Percentiles rank a stretch among this genome's conserved stretches.
Conservation (phyloP, 2,888 invertebrate species). For the Aricia artaxerxes region DNA sequence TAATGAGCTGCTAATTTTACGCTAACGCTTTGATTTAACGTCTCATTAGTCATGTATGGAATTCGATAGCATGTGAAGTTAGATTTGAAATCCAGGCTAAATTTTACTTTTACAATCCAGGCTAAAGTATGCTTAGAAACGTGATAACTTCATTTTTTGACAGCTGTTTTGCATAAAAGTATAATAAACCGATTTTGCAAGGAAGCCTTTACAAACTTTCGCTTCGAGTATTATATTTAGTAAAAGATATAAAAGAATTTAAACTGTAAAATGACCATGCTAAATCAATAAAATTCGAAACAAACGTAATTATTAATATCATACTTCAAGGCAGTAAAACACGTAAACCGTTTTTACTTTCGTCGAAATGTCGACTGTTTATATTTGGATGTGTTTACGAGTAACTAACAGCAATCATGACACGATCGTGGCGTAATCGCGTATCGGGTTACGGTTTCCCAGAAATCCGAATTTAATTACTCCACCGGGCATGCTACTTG, state of each 20-base stretch:
- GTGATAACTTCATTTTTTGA: too few species aligned
- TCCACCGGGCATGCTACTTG: neutral
- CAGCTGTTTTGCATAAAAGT: neutral
- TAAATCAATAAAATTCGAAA: neutral
- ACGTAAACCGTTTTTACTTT: constrained; percentile 17
- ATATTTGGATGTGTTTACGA: constrained; percentile 19
- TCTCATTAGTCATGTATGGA: neutral
- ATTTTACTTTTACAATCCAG: too few species aligned
- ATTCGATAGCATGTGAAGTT: neutral
- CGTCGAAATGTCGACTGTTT: constrained; percentile 14
- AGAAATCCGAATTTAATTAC: neutral
- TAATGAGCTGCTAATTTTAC: constrained; percentile 8
- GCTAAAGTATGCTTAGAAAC: too few species aligned
- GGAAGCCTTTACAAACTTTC: neutral
- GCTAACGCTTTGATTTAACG: neutral
- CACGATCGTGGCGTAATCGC: neutral
- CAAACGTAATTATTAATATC: constrained; percentile 11
- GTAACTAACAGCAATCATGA: neutral
- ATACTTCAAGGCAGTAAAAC: neutral
- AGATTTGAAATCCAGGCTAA: neutral
- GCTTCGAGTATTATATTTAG: neutral
- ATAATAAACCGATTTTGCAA: neutral
- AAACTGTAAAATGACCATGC: neutral
- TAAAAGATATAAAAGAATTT: neutral
- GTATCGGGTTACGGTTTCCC: neutral